phyloP scores from a whole-genome alignment of 2,797 vertebrate species.

The Galago senegalensis region DNA sequence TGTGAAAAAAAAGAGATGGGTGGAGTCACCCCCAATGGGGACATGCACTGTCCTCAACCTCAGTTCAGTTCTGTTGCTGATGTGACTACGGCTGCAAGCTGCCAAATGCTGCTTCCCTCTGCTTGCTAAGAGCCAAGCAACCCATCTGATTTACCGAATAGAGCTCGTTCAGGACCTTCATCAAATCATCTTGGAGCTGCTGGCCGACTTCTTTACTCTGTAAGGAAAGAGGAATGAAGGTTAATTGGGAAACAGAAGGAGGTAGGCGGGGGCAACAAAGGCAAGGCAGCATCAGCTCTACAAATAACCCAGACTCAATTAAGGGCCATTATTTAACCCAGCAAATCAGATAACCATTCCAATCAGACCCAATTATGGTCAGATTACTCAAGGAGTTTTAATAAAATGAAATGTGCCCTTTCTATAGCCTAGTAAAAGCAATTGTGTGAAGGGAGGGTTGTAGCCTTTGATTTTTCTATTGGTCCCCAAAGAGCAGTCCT shows the following conservation, averaged over 20 bases:
- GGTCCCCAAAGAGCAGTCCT: constrained; percentile 61
- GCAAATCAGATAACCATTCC: constrained; percentile 81
- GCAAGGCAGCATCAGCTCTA: constrained; percentile 57
- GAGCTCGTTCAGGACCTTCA: constrained; percentile 99
- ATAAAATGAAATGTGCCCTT: constrained; percentile 70
- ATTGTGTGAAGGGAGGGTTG: neutral
- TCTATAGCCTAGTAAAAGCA: constrained; percentile 47
- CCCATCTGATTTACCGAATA: constrained; percentile 94
- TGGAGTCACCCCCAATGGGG: constrained; percentile 60
- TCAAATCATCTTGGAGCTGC: constrained; percentile 98
- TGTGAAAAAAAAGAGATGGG: constrained; percentile 41
- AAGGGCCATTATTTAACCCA: constrained; percentile 70
- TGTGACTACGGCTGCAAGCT: constrained; percentile 36
- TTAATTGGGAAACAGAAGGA: constrained; percentile 83
- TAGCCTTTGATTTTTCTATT: constrained; percentile 16
- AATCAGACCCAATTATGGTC: constrained; percentile 77
- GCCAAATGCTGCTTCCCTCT: constrained; percentile 76
- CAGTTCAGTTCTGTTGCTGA: constrained; percentile 60
- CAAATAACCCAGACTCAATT: constrained; percentile 73
- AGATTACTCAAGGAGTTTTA: constrained; percentile 71
- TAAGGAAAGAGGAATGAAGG: constrained; percentile 84
- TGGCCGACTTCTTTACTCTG: constrained; percentile 99
- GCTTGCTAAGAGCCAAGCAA: constrained; percentile 74
- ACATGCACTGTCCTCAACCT: constrained; percentile 54
- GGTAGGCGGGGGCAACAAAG: constrained; percentile 38